These are phyloP conservation scores for Camelus dromedarius DNA, from an alignment of 2,113 vertebrate genomes.

Conservation along the genomic window DNA sequence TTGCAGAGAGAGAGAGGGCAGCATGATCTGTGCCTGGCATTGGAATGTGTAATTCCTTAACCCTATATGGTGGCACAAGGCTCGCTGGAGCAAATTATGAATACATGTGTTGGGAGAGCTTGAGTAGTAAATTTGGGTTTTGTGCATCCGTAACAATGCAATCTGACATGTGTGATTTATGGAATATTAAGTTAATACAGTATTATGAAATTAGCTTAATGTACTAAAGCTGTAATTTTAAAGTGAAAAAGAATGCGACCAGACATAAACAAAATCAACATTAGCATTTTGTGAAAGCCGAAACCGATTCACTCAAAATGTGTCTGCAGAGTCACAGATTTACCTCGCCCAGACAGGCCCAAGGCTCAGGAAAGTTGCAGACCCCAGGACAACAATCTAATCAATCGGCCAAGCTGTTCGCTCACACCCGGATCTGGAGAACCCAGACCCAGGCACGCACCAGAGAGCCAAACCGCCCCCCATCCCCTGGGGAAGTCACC, in stretches of 20 bases:
- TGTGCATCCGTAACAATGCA: slow-evolving; percentile 84
- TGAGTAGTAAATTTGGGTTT: slow-evolving; percentile 87
- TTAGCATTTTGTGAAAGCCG: slow-evolving; percentile 87
- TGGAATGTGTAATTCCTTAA: slow-evolving; percentile 88
- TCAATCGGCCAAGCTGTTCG: not conserved
- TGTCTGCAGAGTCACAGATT: slow-evolving; percentile 80
- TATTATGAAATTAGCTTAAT: slow-evolving; percentile 90
- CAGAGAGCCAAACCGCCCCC: not conserved
- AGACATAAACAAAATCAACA: slow-evolving; percentile 86
- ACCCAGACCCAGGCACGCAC: rapidly evolving
- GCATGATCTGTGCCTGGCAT: slow-evolving; percentile 83
- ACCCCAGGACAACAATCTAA: not conserved
- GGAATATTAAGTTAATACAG: slow-evolving; percentile 89
- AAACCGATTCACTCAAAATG: slow-evolving; percentile 86
- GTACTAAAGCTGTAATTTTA: slow-evolving; percentile 89
- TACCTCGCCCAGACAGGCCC: not conserved
- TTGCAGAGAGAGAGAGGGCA: slow-evolving; percentile 69
- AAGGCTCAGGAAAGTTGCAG: not conserved
- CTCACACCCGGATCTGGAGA: not conserved
- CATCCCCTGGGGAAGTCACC: not conserved
- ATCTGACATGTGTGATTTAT: slow-evolving; percentile 89
- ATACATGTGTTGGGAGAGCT: slow-evolving; percentile 86
- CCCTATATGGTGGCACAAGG: slow-evolving; percentile 83
- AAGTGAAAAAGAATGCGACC: slow-evolving; percentile 84
- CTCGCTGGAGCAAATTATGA: slow-evolving; percentile 86